Conservation (phyloP, 2,888 invertebrate species). For the Phyllotreta striolata region DNA sequence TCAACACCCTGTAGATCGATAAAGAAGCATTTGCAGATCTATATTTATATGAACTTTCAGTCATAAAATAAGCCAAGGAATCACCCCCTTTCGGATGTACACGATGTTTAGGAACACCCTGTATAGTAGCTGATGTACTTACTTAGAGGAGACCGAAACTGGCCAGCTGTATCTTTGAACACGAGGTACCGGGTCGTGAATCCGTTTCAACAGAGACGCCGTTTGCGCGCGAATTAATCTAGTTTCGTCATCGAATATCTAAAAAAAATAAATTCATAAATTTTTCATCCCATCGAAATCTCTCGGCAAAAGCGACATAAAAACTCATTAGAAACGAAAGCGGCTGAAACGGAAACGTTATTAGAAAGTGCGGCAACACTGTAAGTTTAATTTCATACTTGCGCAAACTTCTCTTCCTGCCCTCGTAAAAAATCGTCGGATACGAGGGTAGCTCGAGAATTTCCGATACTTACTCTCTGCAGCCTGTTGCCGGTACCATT, state of each 20-base stretch:
- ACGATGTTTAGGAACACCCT: too few species aligned
- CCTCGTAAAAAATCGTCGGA: neutral
- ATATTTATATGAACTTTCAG: too few species aligned
- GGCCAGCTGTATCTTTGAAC: slow-evolving; percentile 66
- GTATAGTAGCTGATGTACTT: slow-evolving; percentile 35
- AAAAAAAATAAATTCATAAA: slow-evolving; percentile 50
- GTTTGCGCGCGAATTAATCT: slow-evolving; percentile 82
- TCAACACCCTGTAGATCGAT: too few species aligned
- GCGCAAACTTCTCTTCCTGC: neutral
- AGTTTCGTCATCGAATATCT: slow-evolving; percentile 86
- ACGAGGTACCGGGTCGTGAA: slow-evolving; percentile 79
- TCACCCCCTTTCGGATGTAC: too few species aligned
- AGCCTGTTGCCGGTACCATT: slow-evolving; percentile 40
- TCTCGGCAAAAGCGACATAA: too few species aligned
- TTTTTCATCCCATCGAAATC: too few species aligned
- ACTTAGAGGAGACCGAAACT: slow-evolving; percentile 48
- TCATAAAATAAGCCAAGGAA: too few species aligned
- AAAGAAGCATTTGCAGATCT: too few species aligned
- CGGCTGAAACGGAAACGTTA: too few species aligned
- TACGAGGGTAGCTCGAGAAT: neutral
- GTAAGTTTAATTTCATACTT: too few species aligned
- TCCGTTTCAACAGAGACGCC: slow-evolving; percentile 74
- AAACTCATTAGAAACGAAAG: too few species aligned
- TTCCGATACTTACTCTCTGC: slow-evolving; percentile 49
- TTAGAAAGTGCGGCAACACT: too few species aligned